Percentiles rank a stretch among this genome's conserved stretches.
phyloP scores from a whole-genome alignment of 2,888 invertebrate genomes.

The Herminia tarsipennalis region DNA sequence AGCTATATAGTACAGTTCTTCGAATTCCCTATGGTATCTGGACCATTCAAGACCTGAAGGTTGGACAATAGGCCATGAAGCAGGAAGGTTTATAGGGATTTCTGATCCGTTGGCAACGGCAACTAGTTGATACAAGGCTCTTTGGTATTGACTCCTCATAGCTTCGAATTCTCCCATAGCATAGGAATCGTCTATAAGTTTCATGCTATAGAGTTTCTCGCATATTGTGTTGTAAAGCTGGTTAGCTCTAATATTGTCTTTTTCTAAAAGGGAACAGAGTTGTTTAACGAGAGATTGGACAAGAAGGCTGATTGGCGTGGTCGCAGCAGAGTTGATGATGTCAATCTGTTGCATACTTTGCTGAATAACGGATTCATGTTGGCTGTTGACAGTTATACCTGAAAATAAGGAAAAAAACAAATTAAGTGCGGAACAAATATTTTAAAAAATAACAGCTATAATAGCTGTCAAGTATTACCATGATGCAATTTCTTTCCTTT shows the following conservation, averaged over 20 bases:
- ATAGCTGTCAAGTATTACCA: neutral
- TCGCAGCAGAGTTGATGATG: constrained; percentile 67
- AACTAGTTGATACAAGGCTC: constrained; percentile 88
- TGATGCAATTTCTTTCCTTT: neutral
- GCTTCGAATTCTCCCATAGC: constrained; percentile 89
- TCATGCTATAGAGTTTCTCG: constrained; percentile 88
- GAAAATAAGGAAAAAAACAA: constrained; percentile 45
- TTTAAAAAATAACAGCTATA: neutral
- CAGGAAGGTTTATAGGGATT: constrained; percentile 77
- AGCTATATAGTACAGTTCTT: constrained; percentile 89
- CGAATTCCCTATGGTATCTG: constrained; percentile 89
- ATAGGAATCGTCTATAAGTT: constrained; percentile 89
- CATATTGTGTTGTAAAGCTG: constrained; percentile 89
- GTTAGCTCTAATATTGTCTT: constrained; percentile 84
- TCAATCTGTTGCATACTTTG: constrained; percentile 73
- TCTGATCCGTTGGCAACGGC: constrained; percentile 85
- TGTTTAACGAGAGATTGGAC: constrained; percentile 90
- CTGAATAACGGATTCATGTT: constrained; percentile 66
- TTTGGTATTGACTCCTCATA: constrained; percentile 88
- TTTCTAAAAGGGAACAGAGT: constrained; percentile 87
- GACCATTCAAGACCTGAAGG: constrained; percentile 86
- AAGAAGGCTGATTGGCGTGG: constrained; percentile 88
- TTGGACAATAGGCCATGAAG: constrained; percentile 80
- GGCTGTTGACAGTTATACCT: constrained; percentile 65
- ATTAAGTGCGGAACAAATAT: neutral